phyloP scores from a whole-genome alignment of 2,113 vertebrate species.

The Archocentrus centrarchus region DNA sequence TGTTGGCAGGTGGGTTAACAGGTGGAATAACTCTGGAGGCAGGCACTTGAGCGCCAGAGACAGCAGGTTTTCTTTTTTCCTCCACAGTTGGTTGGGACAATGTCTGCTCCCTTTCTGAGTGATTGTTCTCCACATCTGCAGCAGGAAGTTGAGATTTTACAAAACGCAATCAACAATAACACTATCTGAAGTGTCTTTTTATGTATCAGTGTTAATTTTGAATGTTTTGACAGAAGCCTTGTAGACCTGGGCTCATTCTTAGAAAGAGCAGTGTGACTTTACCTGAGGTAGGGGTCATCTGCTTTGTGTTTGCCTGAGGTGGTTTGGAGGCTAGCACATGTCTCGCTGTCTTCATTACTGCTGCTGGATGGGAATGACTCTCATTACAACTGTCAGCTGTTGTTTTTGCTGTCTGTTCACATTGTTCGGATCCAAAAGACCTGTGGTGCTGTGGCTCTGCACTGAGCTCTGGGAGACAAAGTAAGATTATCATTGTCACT shows the following conservation, averaged over 20 bases:
- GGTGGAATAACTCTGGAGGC: conserved; percentile 13
- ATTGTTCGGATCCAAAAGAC: conserved; percentile 51
- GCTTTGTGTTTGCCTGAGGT: background rate
- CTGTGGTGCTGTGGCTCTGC: conserved; percentile 16
- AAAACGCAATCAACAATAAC: background rate
- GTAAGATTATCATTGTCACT: background rate
- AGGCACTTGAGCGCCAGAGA: conserved; percentile 16
- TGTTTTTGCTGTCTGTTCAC: conserved; percentile 62
- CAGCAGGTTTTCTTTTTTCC: conserved; percentile 75
- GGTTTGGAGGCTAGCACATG: conserved; percentile 75
- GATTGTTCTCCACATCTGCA: conserved; percentile 8
- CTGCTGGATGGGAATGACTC: conserved; percentile 61
- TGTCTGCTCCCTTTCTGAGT: conserved; percentile 59
- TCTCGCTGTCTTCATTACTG: conserved; percentile 75
- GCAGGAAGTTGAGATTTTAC: background rate
- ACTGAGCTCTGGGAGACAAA: conserved; percentile 36
- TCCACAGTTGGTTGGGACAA: conserved; percentile 66
- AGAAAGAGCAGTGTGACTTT: conserved; percentile 10
- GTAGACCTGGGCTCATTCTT: conserved; percentile 19
- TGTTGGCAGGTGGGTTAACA: conserved; percentile 28
- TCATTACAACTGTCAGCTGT: conserved; percentile 56
- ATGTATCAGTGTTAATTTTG: background rate
- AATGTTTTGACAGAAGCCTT: background rate
- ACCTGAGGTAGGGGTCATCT: conserved; percentile 53
- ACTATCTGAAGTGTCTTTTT: background rate